phyloP scores from a whole-genome alignment of 2,888 invertebrate species.

The Fissipunctia ypsillon region DNA sequence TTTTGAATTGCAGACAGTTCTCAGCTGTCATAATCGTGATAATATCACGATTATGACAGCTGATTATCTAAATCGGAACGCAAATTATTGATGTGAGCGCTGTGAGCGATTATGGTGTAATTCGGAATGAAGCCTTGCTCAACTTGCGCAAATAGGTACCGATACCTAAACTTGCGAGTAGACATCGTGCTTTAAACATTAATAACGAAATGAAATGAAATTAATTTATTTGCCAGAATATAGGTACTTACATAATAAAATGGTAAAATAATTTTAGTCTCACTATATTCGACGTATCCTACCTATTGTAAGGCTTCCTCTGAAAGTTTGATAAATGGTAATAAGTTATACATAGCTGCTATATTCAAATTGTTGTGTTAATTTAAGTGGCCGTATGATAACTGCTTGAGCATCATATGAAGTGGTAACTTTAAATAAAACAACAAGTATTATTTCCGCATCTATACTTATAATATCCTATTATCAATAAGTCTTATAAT shows the following conservation, averaged over 20 bases:
- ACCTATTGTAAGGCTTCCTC: conserved; percentile 8
- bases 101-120: too few relatives aligned
- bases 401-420: conserved; percentile 21
- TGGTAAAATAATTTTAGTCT: too few relatives aligned
- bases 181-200: conserved; percentile 3
- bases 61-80: too few relatives aligned
- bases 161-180: conserved; percentile 9
- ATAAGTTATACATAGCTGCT: conserved; percentile 8
- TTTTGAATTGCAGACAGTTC: too few relatives aligned
- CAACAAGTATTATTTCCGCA: conserved; percentile 38
- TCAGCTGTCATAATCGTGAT: too few relatives aligned
- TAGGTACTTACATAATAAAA: too few relatives aligned
- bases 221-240: too few relatives aligned
- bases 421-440: conserved; percentile 40
- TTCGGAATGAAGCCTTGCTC: too few relatives aligned
- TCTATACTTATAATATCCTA: conserved; percentile 21
- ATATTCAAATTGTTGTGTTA: conserved; percentile 16
- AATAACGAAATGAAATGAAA: too few relatives aligned
- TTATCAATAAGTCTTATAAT: conserved; percentile 23
- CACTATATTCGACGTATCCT: too few relatives aligned
- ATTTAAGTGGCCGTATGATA: conserved; percentile 20
- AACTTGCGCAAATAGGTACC: background rate
- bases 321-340: conserved; percentile 6
- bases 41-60: too few relatives aligned
- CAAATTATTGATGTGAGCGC: too few relatives aligned